Percentiles rank a stretch among this genome's conserved stretches.
phyloP scores from a whole-genome alignment of 2,888 invertebrate genomes.

The Pyrrhosoma nymphula region DNA sequence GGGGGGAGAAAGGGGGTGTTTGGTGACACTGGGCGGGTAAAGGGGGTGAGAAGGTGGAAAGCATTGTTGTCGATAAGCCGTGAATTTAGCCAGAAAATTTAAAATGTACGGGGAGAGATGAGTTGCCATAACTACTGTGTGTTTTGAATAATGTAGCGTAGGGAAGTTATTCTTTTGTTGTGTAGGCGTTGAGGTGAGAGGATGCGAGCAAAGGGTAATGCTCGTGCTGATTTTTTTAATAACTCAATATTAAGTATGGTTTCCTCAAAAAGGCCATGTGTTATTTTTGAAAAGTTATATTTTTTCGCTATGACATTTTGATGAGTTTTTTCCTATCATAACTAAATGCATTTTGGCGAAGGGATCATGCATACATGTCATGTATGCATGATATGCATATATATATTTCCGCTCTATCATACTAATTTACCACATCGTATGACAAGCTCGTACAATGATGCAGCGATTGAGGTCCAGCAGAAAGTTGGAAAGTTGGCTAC shows the following conservation, averaged over 20 bases:
- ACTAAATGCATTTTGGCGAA: too few species aligned
- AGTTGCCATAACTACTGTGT: conserved; percentile 26
- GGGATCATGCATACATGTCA: too few species aligned
- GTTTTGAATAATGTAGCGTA: neutral
- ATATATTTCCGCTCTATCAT: too few species aligned
- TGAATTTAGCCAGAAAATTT: neutral
- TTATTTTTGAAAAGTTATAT: neutral
- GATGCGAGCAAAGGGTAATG: neutral
- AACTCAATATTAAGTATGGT: neutral
- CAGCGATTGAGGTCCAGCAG: too few species aligned
- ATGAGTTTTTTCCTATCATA: too few species aligned
- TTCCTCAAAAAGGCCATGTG: neutral
- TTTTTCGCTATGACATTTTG: neutral
- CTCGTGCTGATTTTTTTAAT: neutral
- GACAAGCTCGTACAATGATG: too few species aligned
- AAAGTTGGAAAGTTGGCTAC: too few species aligned
- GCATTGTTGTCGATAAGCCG: conserved; percentile 36
- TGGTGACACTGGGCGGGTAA: neutral
- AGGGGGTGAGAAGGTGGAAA: neutral
- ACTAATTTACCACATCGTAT: too few species aligned
- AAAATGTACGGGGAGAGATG: conserved; percentile 9
- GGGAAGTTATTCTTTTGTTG: neutral
- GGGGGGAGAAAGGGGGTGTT: neutral
- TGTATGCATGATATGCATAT: too few species aligned
- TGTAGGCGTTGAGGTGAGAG: neutral